These are phyloP conservation scores for Zaprionus inermis DNA, from an alignment of 1,140 invertebrate species.

Conservation along the genomic window DNA sequence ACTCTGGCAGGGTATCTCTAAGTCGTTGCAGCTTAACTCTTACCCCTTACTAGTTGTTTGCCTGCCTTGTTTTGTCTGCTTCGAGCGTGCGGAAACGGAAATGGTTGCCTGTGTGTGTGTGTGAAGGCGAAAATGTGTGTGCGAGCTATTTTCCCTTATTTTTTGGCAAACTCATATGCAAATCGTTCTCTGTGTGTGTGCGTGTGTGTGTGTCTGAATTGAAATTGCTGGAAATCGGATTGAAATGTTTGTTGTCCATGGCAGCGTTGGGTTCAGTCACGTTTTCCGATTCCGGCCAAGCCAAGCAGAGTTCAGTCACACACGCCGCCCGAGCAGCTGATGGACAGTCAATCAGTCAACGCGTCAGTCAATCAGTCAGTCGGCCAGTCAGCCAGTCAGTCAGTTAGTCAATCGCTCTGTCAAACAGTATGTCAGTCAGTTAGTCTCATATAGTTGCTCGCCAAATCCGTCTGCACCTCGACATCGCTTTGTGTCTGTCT, in stretches of 20 bases:
- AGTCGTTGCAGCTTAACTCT: neutral
- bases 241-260: conserved; percentile 79
- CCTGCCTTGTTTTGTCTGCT: conserved; percentile 42
- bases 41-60: conserved; percentile 26
- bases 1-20: conserved; percentile 10
- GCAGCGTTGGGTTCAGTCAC: conserved; percentile 59
- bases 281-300: conserved; percentile 52
- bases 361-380: conserved; percentile 21
- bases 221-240: conserved; percentile 77
- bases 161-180: conserved; percentile 66
- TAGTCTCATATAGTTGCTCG: conserved; percentile 63
- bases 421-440: conserved; percentile 43
- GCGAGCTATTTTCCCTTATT: conserved; percentile 48
- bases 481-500: conserved; percentile 1
- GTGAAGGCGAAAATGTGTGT: conserved; percentile 61
- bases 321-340: conserved; percentile 43
- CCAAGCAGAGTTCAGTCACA: conserved; percentile 38
- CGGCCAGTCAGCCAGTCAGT: conserved; percentile 42
- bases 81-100: conserved; percentile 81
- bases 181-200: conserved; percentile 50
- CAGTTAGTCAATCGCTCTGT: conserved; percentile 66
- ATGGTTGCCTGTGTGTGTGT: conserved; percentile 64
- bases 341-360: conserved; percentile 39
- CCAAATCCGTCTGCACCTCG: conserved; percentile 58
- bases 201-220: conserved; percentile 58